Evolutionary conservation across 2,113 vertebrate species (phyloP).

Genomic region (Prolemur simus): DNA sequence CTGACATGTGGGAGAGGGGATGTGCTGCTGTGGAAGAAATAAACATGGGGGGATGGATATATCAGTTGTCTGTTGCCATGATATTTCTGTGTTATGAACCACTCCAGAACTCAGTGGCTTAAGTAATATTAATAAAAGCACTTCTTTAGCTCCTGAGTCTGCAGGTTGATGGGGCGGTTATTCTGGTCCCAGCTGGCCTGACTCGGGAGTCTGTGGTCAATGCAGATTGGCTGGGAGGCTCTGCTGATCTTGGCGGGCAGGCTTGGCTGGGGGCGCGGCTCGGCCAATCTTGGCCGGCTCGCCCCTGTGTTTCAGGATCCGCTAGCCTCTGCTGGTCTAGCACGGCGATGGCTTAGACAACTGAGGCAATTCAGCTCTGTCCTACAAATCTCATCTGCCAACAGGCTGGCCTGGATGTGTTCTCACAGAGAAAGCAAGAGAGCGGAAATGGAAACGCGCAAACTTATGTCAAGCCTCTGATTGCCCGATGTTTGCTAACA

Average conservation of each 20-base stretch:
- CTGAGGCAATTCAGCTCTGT: neutral
- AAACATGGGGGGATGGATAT: too few relatives aligned
- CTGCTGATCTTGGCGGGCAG: neutral
- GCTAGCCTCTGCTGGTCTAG: neutral
- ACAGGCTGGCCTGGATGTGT: neutral
- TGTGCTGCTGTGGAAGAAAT: neutral
- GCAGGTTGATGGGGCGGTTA: fast-evolving
- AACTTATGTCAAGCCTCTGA: neutral
- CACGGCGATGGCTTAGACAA: neutral
- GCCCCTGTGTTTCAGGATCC: neutral
- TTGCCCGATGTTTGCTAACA: neutral
- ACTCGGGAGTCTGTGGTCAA: neutral
- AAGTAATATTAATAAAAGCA: neutral
- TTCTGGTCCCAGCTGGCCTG: neutral
- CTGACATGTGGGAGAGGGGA: neutral
- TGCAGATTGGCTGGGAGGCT: neutral
- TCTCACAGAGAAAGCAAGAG: neutral
- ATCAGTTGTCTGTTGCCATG: neutral
- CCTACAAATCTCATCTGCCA: neutral
- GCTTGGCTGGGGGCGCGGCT: neutral
- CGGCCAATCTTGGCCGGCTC: neutral
- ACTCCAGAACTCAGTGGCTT: neutral
- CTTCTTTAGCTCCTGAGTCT: neutral
- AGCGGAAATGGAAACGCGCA: neutral
- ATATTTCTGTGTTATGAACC: neutral